Base-by-base conservation (phyloP, 2,888 invertebrate species). In the Nudaria mundana region DNA sequence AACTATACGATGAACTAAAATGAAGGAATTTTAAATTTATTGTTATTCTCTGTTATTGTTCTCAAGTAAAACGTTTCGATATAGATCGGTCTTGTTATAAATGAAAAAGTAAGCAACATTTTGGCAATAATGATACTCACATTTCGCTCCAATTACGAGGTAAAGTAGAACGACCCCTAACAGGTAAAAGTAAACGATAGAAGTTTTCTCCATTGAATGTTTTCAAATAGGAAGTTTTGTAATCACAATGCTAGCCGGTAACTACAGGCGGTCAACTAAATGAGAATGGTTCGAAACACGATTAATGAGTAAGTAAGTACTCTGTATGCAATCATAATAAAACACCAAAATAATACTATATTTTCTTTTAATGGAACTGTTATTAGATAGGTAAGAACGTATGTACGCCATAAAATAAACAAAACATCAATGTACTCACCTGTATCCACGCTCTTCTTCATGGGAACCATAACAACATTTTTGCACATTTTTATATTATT, bases 391-490 rank as follows among this genome's bases (percentile, higher is more conserved):
- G n/a, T n/a, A n/a, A n/a, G n/a, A n/a, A n/a, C n/a, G 24, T 11
- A 10, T 2, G n/a, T 5, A 25, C n/a, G n/a, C n/a, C n/a, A n/a
- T n/a, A n/a, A n/a, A n/a, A n/a, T n/a, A n/a, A n/a, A n/a, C n/a
- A n/a, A n/a, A n/a, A n/a, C n/a, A n/a, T n/a, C 3, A 22, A 22
- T 23, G 5, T 15, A 67, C 80, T 56, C 63, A 85, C 85, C 78
- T 53, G 74, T 49, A 44, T 81, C 79, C 46, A 57, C 52, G 25
- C 62, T 63, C 39, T 76, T 66, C 45, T 75, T 80, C 67, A 80
- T 67, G 49, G 79, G 73, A 64, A 80, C 71, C 44, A 79, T 59
- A 23, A 76, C 71, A 59, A 76, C 68, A 65, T 80, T 77, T 61
- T 81, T 79, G 59, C 83, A 84, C 85, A 83, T 84, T 53, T 61